Conservation (phyloP, 2,113 vertebrate species). For the Alligator mississippiensis region DNA sequence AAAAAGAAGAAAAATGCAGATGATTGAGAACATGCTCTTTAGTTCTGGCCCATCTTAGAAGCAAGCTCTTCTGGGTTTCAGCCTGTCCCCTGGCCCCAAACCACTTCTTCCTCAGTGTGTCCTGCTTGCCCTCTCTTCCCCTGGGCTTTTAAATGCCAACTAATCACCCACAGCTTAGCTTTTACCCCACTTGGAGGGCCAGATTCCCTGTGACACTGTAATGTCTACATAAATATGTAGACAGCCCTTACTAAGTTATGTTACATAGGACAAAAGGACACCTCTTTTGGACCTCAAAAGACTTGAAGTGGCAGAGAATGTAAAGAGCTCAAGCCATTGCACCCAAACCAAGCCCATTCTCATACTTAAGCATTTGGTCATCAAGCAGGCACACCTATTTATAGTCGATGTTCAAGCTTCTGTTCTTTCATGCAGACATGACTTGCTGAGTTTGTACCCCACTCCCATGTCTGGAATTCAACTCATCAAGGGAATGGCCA, state of each 20-base stretch:
- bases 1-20: not conserved
- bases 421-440: not conserved
- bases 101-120: too few species aligned
- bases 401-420: not conserved
- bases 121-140: too few species aligned
- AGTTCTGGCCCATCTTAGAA: too few species aligned
- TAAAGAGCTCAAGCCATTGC: not conserved
- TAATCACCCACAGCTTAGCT: too few species aligned
- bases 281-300: constrained; percentile 15
- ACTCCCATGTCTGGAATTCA: not conserved
- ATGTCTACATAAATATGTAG: not conserved
- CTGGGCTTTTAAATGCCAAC: too few species aligned
- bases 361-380: not conserved
- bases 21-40: not conserved
- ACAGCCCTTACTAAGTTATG: not conserved
- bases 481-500: not conserved
- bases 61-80: too few species aligned
- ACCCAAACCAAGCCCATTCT: not conserved
- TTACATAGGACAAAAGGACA: not conserved
- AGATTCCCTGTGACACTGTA: too few species aligned
- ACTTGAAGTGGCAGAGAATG: not conserved
- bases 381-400: not conserved
- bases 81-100: too few species aligned
- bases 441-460: not conserved
- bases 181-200: too few species aligned